These are phyloP conservation scores for Limnephilus marmoratus DNA, from an alignment of 2,888 invertebrate genomes.

Conservation along the genomic window DNA sequence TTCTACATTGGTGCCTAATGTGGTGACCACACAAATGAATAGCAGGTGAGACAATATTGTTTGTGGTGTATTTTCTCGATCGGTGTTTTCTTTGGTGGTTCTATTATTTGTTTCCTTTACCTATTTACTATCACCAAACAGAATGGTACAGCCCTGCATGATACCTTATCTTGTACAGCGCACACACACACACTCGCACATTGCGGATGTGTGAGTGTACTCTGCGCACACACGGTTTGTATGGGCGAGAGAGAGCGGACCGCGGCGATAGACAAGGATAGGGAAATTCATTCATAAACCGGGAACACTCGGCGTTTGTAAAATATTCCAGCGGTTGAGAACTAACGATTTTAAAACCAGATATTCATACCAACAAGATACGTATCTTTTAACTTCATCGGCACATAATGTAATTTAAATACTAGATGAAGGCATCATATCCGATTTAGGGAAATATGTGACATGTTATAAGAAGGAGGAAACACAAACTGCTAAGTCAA, in stretches of 20 bases:
- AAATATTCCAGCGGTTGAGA: conserved; percentile 41
- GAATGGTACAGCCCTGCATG: conserved; percentile 38
- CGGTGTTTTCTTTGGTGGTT: conserved; percentile 14
- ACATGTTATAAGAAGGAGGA: not conserved
- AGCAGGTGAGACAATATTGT: not conserved
- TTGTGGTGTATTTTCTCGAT: not conserved
- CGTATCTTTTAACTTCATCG: not conserved
- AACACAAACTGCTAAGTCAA: not conserved
- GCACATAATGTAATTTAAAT: not conserved
- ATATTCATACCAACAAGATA: not conserved
- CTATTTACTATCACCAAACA: conserved; percentile 16
- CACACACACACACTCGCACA: conserved; percentile 3
- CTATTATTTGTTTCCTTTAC: not conserved
- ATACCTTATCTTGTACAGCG: conserved; percentile 38
- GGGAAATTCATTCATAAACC: conserved; percentile 62
- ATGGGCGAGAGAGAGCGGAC: conserved; percentile 49
- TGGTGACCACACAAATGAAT: not conserved
- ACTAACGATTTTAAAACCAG: not conserved
- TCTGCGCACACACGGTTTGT: not conserved
- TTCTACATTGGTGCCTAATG: not conserved
- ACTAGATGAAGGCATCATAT: not conserved
- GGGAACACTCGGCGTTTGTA: conserved; percentile 54
- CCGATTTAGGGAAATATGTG: not conserved
- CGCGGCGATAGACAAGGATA: conserved; percentile 45
- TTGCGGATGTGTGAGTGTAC: not conserved